Conservation (phyloP, 30 jellyfish, hydroid and myxozoan species). For the Hydractinia echinata region DNA sequence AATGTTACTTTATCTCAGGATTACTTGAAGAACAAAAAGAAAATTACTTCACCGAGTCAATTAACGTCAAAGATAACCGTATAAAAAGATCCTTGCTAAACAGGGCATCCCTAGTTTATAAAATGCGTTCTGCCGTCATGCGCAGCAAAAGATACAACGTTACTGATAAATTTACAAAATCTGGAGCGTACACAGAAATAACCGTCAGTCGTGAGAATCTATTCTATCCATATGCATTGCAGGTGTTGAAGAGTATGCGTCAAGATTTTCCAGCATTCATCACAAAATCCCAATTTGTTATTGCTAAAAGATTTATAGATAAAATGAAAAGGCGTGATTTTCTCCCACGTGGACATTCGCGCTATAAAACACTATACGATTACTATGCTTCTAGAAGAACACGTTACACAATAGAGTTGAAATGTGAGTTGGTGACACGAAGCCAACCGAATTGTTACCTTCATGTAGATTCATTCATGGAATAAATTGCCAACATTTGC, state of each 20-base stretch:
- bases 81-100: not conserved
- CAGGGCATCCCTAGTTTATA: not conserved
- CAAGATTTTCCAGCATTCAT: constrained; percentile 29
- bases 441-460: no score
- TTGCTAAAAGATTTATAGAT: constrained; percentile 43
- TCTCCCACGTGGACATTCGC: constrained; percentile 54
- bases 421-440: no score
- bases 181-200: not conserved
- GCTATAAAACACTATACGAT: constrained; percentile 41
- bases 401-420: no score
- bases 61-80: not conserved
- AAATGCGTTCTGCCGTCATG: not conserved
- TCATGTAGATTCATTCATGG: no score
- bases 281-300: constrained; percentile 33
- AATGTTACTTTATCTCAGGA: no score
- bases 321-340: constrained; percentile 39
- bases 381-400: constrained; percentile 7
- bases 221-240: not conserved
- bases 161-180: not conserved
- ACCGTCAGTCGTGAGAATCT: not conserved
- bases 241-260: not conserved
- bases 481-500: no score
- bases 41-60: not conserved
- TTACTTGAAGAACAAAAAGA: not conserved
- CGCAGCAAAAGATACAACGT: not conserved